These are phyloP conservation scores for Phaenicophaeus curvirostris DNA, from an alignment of 2,797 vertebrate species.

Conservation along the genomic window DNA sequence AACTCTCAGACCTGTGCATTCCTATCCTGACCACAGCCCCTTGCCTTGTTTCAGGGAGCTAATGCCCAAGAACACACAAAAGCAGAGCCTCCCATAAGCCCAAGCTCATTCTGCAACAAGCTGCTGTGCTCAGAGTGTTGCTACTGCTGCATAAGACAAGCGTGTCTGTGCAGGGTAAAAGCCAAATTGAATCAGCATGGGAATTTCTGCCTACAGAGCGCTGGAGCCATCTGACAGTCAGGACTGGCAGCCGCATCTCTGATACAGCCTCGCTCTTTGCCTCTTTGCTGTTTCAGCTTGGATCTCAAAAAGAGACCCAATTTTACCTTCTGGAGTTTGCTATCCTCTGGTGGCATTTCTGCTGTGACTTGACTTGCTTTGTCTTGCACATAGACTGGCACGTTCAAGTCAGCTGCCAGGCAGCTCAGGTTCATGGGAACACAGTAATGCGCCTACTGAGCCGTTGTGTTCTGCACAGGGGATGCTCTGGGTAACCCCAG, in stretches of 20 bases:
- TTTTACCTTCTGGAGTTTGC: background rate
- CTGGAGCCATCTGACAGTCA: background rate
- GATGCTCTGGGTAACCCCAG: background rate
- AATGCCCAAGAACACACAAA: background rate
- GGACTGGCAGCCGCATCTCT: background rate
- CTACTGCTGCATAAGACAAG: background rate
- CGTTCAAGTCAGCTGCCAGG: background rate
- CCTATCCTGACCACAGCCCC: background rate
- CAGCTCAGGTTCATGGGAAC: background rate
- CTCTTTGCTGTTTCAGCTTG: background rate
- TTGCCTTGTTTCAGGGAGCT: background rate
- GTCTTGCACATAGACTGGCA: background rate
- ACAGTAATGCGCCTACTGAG: fast-evolving
- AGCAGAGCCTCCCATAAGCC: background rate
- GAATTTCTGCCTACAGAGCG: background rate
- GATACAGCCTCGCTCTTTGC: background rate
- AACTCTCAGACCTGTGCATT: background rate
- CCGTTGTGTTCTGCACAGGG: background rate
- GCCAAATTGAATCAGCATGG: background rate
- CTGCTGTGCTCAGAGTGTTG: background rate
- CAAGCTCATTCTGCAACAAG: background rate
- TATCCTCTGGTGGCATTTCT: background rate
- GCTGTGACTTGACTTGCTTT: background rate
- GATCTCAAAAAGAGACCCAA: background rate
- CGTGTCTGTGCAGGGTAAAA: background rate